Evolutionary conservation across 2,113 vertebrate species (phyloP).

Genomic region (Abramis brama): DNA sequence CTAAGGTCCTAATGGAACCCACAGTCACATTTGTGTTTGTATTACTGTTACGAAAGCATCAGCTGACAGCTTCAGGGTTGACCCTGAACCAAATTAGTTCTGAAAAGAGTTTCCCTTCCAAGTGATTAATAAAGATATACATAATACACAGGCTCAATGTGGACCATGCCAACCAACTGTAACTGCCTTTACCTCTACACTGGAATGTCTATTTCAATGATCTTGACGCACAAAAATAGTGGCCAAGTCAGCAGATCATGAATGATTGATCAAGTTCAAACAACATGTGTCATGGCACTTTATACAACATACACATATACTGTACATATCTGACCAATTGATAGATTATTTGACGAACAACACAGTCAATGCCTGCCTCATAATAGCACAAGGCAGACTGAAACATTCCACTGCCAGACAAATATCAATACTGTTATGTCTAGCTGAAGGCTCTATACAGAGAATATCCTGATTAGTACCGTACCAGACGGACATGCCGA

Average conservation of each 20-base stretch:
- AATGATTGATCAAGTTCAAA: constrained; percentile 48
- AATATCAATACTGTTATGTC: constrained; percentile 39
- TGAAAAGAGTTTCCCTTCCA: constrained; percentile 41
- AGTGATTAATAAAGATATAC: constrained; percentile 2
- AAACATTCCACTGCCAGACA: neutral
- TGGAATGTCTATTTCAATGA: constrained; percentile 47
- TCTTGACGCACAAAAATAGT: constrained; percentile 45
- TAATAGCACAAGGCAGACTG: neutral
- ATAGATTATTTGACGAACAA: neutral
- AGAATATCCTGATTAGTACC: constrained; percentile 5
- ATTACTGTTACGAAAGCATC: constrained; percentile 44
- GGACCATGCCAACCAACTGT: constrained; percentile 34
- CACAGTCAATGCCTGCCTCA: neutral
- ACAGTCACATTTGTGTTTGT: constrained; percentile 51
- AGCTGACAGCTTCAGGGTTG: constrained; percentile 42
- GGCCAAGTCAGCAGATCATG: constrained; percentile 50
- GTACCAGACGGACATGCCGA: constrained; percentile 75
- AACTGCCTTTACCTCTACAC: constrained; percentile 8
- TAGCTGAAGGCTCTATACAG: constrained; percentile 2
- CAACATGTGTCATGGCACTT: constrained; percentile 20
- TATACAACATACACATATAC: neutral
- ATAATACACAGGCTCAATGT: constrained; percentile 28
- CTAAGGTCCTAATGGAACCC: constrained; percentile 8
- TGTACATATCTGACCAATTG: neutral
- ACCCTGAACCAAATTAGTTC: constrained; percentile 59